Conservation (phyloP, 2,113 vertebrate species). For the Microtus montanus region DNA sequence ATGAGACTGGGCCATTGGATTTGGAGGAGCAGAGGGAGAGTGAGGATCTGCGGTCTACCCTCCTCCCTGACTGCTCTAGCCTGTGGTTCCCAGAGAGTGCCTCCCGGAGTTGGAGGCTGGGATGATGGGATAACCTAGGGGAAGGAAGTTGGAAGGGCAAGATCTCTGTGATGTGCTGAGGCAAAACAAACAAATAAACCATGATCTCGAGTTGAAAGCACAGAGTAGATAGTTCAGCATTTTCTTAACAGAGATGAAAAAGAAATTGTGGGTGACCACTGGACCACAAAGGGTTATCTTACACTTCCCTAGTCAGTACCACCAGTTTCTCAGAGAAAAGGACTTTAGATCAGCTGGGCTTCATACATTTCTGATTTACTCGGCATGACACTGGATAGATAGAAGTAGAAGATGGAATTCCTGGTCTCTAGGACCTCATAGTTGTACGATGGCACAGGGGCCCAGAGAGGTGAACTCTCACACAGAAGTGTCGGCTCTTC, state of each 20-base stretch:
- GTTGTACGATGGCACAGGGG: not conserved
- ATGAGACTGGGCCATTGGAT: not conserved
- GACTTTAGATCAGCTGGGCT: not conserved
- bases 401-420: not conserved
- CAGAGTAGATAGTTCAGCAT: not conserved
- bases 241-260: not conserved
- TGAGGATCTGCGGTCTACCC: not conserved
- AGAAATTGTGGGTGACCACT: not conserved
- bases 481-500: not conserved
- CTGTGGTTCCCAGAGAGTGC: not conserved
- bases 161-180: not conserved
- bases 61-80: not conserved
- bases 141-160: not conserved
- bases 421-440: not conserved
- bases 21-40: not conserved
- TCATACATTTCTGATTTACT: not conserved
- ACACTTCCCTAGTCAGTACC: not conserved
- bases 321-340: slow-evolving; percentile 1
- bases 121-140: too few relatives aligned
- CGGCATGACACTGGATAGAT: not conserved
- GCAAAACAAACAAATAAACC: not conserved
- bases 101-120: too few relatives aligned
- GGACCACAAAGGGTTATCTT: not conserved
- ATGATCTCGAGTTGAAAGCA: not conserved
- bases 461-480: not conserved